A percentile compares a stretch with the other conserved stretches of the same genome.
Conservation (phyloP, 2,113 vertebrate genomes). For the Sclerurus mexicanus region DNA sequence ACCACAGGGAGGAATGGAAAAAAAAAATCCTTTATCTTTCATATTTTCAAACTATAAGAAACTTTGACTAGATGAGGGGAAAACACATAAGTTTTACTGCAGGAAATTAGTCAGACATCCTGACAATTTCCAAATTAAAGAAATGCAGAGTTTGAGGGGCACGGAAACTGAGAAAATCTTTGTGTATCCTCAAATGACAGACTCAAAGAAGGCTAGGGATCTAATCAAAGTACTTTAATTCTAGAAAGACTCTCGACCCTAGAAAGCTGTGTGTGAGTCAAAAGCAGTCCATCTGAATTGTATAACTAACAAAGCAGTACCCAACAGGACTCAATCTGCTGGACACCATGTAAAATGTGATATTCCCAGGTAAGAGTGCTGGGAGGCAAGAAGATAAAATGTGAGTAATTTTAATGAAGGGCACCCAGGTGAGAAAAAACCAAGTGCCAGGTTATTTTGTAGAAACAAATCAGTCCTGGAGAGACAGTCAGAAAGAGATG, state of each 20-base stretch:
- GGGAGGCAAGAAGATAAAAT: background rate
- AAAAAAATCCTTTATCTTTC: background rate
- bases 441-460: background rate
- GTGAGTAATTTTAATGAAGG: background rate
- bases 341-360: background rate
- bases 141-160: background rate
- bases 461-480: background rate
- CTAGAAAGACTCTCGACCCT: background rate
- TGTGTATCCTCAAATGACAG: background rate
- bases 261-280: background rate
- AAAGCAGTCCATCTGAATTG: background rate
- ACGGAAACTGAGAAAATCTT: background rate
- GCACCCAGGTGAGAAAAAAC: background rate
- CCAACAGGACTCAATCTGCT: background rate
- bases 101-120: background rate
- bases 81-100: background rate
- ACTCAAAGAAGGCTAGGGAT: background rate
- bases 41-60: background rate
- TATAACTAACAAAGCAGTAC: background rate
- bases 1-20: background rate
- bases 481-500: background rate
- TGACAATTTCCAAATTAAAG: background rate
- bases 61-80: background rate
- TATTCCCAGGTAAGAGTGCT: background rate
- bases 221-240: background rate